phyloP scores from a whole-genome alignment of 2,113 vertebrate species.

The Mellivora capensis region DNA sequence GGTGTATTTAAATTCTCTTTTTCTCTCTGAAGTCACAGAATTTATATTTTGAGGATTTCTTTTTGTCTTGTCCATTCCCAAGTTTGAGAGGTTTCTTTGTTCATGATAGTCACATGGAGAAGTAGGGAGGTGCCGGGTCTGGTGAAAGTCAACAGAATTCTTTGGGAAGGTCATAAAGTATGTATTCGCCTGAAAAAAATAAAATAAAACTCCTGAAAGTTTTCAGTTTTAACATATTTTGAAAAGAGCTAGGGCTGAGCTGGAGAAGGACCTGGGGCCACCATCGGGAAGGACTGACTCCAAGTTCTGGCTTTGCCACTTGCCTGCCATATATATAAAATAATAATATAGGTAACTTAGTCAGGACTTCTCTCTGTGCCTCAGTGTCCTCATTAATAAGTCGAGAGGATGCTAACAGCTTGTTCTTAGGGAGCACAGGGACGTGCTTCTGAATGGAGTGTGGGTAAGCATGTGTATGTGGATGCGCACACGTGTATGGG shows the following conservation, averaged over 20 bases:
- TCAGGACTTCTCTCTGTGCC: not conserved
- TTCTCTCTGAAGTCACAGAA: not conserved
- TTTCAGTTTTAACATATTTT: not conserved
- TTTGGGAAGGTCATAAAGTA: not conserved
- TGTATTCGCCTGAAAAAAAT: not conserved
- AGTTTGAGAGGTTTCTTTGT: not conserved
- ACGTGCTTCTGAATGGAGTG: not conserved
- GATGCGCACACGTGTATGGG: not conserved
- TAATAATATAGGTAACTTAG: not conserved
- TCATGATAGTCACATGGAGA: not conserved
- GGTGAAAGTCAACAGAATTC: not conserved
- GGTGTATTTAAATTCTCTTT: not conserved
- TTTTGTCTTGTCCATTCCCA: not conserved
- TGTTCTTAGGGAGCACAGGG: fast-evolving
- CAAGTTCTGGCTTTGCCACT: not conserved
- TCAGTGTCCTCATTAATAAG: not conserved
- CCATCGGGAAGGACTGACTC: not conserved
- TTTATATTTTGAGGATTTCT: not conserved
- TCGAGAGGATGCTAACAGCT: not conserved
- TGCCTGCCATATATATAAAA: not conserved
- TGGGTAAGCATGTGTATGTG: not conserved
- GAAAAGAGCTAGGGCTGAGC: not conserved
- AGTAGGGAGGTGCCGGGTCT: not conserved
- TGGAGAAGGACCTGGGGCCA: not conserved
- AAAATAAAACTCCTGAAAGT: not conserved